Evolutionary conservation across 1,140 invertebrate species (phyloP).

Genomic region (Orussus abietinus): DNA sequence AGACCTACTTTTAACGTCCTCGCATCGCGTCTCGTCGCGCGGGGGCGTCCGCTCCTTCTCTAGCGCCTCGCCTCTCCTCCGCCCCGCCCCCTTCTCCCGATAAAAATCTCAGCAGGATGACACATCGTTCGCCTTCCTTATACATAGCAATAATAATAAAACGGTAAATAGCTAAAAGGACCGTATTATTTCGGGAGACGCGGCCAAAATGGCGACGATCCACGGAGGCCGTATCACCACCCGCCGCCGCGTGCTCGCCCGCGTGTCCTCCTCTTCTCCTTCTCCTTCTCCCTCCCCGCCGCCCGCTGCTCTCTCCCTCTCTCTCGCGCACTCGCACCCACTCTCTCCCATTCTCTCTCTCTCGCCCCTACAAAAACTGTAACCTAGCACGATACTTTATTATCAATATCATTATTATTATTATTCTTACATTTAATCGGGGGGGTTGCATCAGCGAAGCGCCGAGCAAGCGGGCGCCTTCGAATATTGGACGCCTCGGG

Average conservation of each 20-base stretch:
- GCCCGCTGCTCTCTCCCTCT: neutral
- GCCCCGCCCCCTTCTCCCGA: constrained; percentile 14
- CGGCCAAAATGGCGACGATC: constrained; percentile 21
- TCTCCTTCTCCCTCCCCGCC: constrained; percentile 1
- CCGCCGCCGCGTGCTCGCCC: constrained; percentile 28
- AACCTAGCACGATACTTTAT: constrained; percentile 38
- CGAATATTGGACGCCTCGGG: too few relatives aligned
- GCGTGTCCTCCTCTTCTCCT: constrained; percentile 4
- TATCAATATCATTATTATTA: constrained; percentile 31
- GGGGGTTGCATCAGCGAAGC: constrained; percentile 24
- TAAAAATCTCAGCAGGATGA: constrained; percentile 23
- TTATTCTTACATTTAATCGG: constrained; percentile 40
- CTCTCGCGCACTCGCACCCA: neutral
- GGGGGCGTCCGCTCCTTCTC: constrained; percentile 10
- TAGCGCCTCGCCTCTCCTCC: constrained; percentile 15
- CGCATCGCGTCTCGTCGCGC: too few relatives aligned
- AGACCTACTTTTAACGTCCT: too few relatives aligned
- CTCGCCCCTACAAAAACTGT: constrained; percentile 28
- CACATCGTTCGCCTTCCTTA: constrained; percentile 21
- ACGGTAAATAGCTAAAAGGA: constrained; percentile 41
- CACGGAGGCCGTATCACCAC: constrained; percentile 26
- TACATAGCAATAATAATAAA: constrained; percentile 37
- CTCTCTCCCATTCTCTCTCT: constrained; percentile 14
- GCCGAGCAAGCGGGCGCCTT: too few relatives aligned
- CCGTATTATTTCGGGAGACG: constrained; percentile 26